These are phyloP conservation scores for Diprion similis DNA, from an alignment of 1,140 invertebrate genomes.

Conservation along the genomic window DNA sequence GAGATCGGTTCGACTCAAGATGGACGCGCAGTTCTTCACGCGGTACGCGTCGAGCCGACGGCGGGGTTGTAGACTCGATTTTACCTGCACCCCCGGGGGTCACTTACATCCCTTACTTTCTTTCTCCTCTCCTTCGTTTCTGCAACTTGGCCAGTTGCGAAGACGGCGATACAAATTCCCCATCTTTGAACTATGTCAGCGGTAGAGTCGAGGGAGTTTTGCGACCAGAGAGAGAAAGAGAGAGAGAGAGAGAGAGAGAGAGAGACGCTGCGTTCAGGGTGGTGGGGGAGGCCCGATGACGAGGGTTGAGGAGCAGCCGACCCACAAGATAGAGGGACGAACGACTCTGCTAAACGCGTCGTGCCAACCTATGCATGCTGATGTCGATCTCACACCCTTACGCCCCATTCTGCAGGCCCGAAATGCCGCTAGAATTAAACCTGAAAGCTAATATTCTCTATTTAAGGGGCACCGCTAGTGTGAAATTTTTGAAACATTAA, in stretches of 20 bases:
- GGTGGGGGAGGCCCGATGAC: conserved; percentile 13
- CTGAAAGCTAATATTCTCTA: neutral
- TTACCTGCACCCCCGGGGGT: neutral
- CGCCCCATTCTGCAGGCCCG: conserved; percentile 17
- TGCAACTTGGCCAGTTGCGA: neutral
- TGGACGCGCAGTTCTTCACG: no score
- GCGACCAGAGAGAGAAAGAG: neutral
- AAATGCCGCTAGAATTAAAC: neutral
- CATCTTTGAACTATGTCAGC: neutral
- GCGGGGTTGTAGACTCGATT: no score
- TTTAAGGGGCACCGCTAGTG: no score
- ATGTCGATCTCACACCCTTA: conserved; percentile 49
- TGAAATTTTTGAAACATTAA: no score
- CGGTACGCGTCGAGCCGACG: no score
- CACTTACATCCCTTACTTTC: conserved; percentile 2
- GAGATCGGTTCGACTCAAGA: no score
- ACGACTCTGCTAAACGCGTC: conserved; percentile 45
- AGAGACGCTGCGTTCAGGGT: neutral
- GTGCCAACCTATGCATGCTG: conserved; percentile 54
- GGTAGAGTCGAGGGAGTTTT: neutral
- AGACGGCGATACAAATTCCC: neutral
- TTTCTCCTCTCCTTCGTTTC: neutral
- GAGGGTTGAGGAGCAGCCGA: conserved; percentile 23
- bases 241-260: conserved; percentile 7
- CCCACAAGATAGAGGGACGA: conserved; percentile 21